Conservation (phyloP, 53 echinoderm and acorn worm species). For the Zoroaster sp. region DNA sequence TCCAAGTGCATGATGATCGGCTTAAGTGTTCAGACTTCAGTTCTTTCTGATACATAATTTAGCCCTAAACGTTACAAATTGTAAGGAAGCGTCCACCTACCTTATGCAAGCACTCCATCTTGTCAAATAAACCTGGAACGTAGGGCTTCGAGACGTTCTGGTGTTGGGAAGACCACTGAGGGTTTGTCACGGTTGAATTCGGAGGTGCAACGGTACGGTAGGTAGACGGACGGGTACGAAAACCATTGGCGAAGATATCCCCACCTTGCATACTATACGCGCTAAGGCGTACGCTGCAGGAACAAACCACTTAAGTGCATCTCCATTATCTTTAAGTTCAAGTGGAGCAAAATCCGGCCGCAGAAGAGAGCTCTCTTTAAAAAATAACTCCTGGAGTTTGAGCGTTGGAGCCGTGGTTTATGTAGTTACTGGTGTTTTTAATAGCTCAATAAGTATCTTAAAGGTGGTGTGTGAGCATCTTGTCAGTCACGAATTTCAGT, state of each 20-base stretch:
- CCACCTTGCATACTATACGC: constrained; percentile 14
- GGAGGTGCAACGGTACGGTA: not conserved
- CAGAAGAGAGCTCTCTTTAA: not conserved
- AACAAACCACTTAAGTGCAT: constrained; percentile 2
- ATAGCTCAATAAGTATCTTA: not conserved
- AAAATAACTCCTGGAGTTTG: not conserved
- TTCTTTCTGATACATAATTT: too few relatives aligned
- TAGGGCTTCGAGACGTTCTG: constrained; percentile 10
- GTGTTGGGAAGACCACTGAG: constrained; percentile 11
- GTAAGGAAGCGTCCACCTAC: not conserved
- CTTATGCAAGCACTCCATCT: constrained; percentile 45
- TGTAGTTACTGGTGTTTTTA: too few relatives aligned
- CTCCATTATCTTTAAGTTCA: constrained; percentile 9
- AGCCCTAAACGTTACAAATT: not conserved
- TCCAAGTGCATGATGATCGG: not conserved
- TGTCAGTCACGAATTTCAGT: not conserved
- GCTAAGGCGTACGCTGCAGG: not conserved
- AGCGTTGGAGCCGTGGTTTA: too few relatives aligned
- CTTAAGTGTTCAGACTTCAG: too few relatives aligned
- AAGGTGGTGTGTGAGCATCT: not conserved
- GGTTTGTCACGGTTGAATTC: not conserved
- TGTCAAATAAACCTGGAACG: constrained; percentile 38
- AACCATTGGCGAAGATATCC: constrained; percentile 21
- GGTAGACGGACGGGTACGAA: constrained; percentile 50
- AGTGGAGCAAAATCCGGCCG: not conserved